Evolutionary conservation across 2,113 vertebrate genomes (phyloP), one percentile per base, ranked within the genome.

Genomic region (Hystrix brachyura): DNA sequence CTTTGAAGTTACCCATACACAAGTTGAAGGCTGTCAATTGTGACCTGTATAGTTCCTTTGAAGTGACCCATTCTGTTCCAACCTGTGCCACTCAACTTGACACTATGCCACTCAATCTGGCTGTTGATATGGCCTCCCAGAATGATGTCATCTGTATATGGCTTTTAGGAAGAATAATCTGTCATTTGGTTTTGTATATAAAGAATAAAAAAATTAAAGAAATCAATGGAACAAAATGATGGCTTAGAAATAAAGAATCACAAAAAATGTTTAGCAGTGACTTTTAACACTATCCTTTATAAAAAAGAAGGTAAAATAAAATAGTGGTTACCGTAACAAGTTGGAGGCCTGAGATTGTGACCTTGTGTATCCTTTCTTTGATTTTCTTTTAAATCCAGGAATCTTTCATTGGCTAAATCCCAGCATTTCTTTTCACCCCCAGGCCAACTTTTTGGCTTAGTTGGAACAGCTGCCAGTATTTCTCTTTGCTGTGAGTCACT

Each of bases 391-490:
- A 97, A 97, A 97, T 0, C 0, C 78, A 97, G 96, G 97, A 97
- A 98, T 98, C 96, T 98, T 97, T 94, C 0, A 7, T 96, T 98
- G 98, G 98, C 98, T 98, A 97, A 98, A 97, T 97, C 81, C 97
- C 97, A 98, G 96, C 57, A 64, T 95, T 97, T 97, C 62, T 96
- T 88, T 90, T 87, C 89, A 97, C 88, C 94, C 97, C 34, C 0
- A 1, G 91, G 90, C 96, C 85, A 97, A 72, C 59, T 87, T 95
- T 94, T 91, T 64, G 76, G 87, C 98, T 80, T 98, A 97, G 97
- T 95, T 98, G 96, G 96, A 98, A 97, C 98, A 98, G 98, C 98
- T 99, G 98, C 98, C 98, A 98, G 95, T 97, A 98, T 98, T 98
- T 98, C 97, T 98, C 95, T 98, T 97, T 95, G 96, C 97, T 98